phyloP scores from a whole-genome alignment of 2,113 vertebrate species.

The Bothrops jararaca region DNA sequence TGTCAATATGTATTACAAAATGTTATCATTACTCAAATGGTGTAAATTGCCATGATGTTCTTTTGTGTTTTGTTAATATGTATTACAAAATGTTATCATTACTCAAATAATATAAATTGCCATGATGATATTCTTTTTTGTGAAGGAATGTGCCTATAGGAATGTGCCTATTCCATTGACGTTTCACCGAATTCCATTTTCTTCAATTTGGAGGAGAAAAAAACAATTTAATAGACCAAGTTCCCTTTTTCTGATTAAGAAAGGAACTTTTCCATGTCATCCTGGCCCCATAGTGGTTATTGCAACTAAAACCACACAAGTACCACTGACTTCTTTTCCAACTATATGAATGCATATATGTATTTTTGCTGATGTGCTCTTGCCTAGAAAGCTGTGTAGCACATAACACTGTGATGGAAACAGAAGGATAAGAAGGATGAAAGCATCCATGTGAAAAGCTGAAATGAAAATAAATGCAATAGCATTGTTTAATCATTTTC shows the following conservation, averaged over 20 bases:
- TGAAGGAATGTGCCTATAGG: no score
- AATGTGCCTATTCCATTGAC: not conserved
- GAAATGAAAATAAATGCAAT: constrained; percentile 13
- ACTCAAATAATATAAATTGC: not conserved
- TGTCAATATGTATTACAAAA: not conserved
- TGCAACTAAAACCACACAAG: not conserved
- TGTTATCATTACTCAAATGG: not conserved
- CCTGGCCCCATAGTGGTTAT: not conserved
- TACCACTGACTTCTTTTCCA: not conserved
- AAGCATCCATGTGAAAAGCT: not conserved
- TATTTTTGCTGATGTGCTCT: not conserved
- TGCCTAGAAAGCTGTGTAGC: not conserved
- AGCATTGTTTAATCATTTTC: constrained; percentile 22
- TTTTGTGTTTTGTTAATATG: not conserved
- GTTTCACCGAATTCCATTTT: not conserved
- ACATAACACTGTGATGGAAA: not conserved
- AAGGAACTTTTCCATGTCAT: not conserved
- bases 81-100: not conserved
- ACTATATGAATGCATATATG: not conserved
- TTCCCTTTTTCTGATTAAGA: not conserved
- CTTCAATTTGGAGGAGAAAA: not conserved
- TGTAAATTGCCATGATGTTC: not conserved
- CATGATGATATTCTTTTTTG: not conserved
- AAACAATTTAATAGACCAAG: not conserved
- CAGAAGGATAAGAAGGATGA: not conserved